Conservation (phyloP, 2,113 vertebrate genomes). For the Ceuthmochares aereus region DNA sequence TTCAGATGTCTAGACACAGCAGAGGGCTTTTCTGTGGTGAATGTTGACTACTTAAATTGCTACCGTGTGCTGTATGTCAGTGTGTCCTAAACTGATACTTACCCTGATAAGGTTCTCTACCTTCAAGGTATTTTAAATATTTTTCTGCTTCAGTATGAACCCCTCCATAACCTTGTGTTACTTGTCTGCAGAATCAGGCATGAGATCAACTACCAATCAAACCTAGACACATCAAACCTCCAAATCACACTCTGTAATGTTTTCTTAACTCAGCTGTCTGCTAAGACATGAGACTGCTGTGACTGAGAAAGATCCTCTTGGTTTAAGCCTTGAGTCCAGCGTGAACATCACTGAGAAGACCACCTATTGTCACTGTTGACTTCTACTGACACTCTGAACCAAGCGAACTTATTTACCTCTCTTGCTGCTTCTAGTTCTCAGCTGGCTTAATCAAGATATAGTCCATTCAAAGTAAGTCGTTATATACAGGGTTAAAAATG, state of each 20-base stretch:
- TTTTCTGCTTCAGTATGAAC: neutral
- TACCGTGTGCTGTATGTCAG: neutral
- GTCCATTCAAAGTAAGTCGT: neutral
- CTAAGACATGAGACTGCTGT: neutral
- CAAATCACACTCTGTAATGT: neutral
- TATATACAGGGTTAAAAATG: neutral
- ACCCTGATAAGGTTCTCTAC: neutral
- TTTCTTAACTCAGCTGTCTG: neutral
- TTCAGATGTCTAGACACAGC: neutral
- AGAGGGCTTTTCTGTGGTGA: neutral
- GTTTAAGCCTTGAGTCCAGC: neutral
- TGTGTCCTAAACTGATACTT: neutral
- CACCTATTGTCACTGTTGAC: accelerated
- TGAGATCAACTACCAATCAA: neutral
- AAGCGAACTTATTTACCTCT: neutral
- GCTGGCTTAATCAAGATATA: neutral
- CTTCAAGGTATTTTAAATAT: neutral
- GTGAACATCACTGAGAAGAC: neutral
- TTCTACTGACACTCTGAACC: neutral
- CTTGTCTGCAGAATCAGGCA: neutral
- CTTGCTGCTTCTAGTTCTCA: neutral
- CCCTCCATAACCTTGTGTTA: neutral
- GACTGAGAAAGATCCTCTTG: neutral
- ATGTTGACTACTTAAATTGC: neutral
- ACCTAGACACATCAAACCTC: neutral